A percentile compares a stretch with the other conserved stretches of the same genome.
phyloP scores from a whole-genome alignment of 2,888 invertebrate species.

The Hirudinaria manillensis region DNA sequence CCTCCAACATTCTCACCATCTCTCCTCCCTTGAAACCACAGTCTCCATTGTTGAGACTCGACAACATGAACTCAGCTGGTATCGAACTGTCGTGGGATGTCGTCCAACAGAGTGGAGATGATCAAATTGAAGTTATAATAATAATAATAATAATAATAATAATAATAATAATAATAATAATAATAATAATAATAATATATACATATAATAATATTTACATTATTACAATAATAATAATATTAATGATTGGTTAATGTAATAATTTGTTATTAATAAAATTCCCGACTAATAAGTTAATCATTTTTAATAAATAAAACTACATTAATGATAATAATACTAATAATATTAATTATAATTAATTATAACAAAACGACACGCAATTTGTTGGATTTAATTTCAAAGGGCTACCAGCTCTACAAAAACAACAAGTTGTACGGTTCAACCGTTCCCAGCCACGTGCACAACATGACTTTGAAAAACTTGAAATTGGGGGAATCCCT shows the following conservation, averaged over 20 bases:
- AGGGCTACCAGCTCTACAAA: slow-evolving; percentile 54
- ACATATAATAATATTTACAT: too few species aligned
- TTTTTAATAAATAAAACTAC: too few species aligned
- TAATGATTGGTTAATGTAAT: background rate
- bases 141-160: too few species aligned
- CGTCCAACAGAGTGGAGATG: slow-evolving; percentile 2
- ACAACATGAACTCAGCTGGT: slow-evolving; percentile 51
- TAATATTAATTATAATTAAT: background rate
- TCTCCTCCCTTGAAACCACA: slow-evolving; percentile 46
- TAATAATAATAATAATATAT: too few species aligned
- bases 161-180: too few species aligned
- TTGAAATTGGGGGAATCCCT: slow-evolving; percentile 51
- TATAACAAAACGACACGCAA: background rate
- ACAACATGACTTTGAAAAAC: slow-evolving; percentile 50
- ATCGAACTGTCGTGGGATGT: slow-evolving; percentile 53
- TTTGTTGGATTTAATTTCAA: slow-evolving; percentile 14
- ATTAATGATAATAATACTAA: background rate
- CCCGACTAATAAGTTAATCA: too few species aligned
- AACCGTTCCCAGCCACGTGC: slow-evolving; percentile 51
- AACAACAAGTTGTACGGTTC: slow-evolving; percentile 52
- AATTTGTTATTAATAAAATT: too few species aligned
- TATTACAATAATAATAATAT: too few species aligned
- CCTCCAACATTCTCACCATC: slow-evolving; percentile 50
- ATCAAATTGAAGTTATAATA: slow-evolving; percentile 2
- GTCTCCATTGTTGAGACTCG: slow-evolving; percentile 51